Percentiles rank a stretch among this genome's conserved stretches.
Evolutionary conservation across 2,888 invertebrate genomes (phyloP).

Genomic region (Adelphocoris suturalis): DNA sequence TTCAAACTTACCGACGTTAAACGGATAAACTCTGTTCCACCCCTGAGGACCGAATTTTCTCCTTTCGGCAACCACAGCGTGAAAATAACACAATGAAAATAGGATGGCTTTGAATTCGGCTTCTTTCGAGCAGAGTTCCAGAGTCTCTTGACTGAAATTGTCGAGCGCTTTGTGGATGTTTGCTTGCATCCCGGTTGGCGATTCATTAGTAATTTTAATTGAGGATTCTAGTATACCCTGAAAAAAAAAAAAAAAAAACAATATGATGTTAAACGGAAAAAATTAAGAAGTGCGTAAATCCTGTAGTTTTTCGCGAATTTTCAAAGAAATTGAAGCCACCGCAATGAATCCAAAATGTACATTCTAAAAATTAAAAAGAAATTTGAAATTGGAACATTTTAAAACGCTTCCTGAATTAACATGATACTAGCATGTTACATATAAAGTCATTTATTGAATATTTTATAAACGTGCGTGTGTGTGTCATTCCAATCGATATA

Average conservation of each 20-base stretch:
- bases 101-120: constrained; percentile 97
- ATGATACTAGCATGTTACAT: no score
- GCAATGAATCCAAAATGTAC: no score
- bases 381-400: no score
- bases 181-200: constrained; percentile 97
- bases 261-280: no score
- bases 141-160: constrained; percentile 96
- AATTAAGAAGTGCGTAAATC: no score
- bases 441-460: no score
- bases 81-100: constrained; percentile 96
- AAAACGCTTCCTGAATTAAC: no score
- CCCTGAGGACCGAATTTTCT: constrained; percentile 97
- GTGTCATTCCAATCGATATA: no score
- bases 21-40: constrained; percentile 97
- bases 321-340: no score
- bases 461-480: no score
- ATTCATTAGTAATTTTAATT: constrained; percentile 98
- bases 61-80: constrained; percentile 95
- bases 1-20: constrained; percentile 87
- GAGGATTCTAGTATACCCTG: constrained; percentile 95
- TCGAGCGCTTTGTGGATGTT: constrained; percentile 97
- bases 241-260: not conserved
- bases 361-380: no score
- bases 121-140: constrained; percentile 97
- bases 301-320: no score